Conservation (phyloP, 2,888 invertebrate genomes). For the Ceraclea dissimilis region DNA sequence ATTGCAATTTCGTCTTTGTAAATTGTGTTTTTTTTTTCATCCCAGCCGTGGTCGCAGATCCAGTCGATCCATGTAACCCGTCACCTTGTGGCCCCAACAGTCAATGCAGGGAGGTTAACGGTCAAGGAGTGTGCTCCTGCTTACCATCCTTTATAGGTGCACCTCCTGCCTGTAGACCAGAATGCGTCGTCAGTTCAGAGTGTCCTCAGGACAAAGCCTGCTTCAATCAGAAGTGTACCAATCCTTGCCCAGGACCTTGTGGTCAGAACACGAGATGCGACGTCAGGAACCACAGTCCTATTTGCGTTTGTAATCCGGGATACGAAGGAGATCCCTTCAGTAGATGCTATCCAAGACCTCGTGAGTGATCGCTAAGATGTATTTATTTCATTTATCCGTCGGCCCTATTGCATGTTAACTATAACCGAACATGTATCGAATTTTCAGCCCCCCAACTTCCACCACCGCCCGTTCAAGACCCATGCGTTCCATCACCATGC, state of each 20-base stretch:
- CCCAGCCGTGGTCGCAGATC: slow-evolving; percentile 12
- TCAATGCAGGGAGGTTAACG: slow-evolving; percentile 61
- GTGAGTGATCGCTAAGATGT: slow-evolving; percentile 41
- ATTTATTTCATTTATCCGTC: no score
- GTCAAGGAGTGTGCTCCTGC: slow-evolving; percentile 70
- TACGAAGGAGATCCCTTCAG: slow-evolving; percentile 62
- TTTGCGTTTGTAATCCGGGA: slow-evolving; percentile 60
- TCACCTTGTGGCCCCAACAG: slow-evolving; percentile 73
- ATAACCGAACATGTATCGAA: slow-evolving; percentile 29
- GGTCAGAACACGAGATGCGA: slow-evolving; percentile 62
- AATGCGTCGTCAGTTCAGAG: slow-evolving; percentile 71
- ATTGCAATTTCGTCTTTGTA: slow-evolving; percentile 25
- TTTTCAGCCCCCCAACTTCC: slow-evolving; percentile 43
- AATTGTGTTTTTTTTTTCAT: slow-evolving; percentile 6
- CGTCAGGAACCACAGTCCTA: slow-evolving; percentile 71
- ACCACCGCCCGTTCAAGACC: slow-evolving; percentile 48
- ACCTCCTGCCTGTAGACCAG: slow-evolving; percentile 70
- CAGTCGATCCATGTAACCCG: slow-evolving; percentile 54
- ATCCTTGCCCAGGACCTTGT: slow-evolving; percentile 69
- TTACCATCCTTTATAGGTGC: slow-evolving; percentile 62
- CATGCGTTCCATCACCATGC: slow-evolving; percentile 64
- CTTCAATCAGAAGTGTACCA: slow-evolving; percentile 64
- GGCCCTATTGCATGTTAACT: not conserved
- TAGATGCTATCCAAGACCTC: slow-evolving; percentile 49
- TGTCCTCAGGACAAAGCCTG: slow-evolving; percentile 67